Percentiles rank a stretch among this genome's conserved stretches.
Evolutionary conservation across 2,113 vertebrate species (phyloP).

Genomic region (Oxyruncus cristatus): DNA sequence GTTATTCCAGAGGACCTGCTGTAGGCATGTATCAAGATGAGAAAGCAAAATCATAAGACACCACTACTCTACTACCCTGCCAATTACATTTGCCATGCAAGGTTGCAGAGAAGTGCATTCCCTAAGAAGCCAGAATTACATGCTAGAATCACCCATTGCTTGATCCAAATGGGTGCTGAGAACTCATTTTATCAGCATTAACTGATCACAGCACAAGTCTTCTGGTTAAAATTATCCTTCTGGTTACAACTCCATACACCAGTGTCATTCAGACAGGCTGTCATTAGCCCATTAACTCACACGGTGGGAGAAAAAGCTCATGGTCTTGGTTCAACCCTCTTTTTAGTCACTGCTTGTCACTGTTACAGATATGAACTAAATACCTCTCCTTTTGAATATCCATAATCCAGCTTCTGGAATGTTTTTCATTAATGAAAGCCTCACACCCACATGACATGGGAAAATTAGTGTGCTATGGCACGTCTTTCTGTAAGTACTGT

Average conservation of each 20-base stretch:
- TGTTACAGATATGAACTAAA: neutral
- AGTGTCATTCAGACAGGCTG: neutral
- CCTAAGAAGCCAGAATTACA: neutral
- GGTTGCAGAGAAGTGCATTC: neutral
- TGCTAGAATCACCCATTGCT: neutral
- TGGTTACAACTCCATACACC: neutral
- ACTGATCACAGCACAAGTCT: neutral
- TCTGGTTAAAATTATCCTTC: neutral
- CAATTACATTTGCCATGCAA: neutral
- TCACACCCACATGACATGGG: fast-evolving
- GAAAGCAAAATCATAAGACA: neutral
- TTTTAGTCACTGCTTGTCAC: neutral
- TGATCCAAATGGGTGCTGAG: neutral
- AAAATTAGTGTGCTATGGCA: fast-evolving
- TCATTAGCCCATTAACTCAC: neutral
- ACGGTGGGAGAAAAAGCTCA: neutral
- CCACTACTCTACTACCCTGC: neutral
- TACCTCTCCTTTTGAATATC: neutral
- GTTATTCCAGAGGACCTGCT: neutral
- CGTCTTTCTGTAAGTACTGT: fast-evolving
- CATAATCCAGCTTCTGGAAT: neutral
- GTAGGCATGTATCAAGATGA: neutral
- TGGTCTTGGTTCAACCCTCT: neutral
- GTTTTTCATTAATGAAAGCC: neutral
- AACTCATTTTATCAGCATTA: neutral